Evolutionary conservation across 2,888 invertebrate genomes (phyloP).

Genomic region (Strigamia maritima): DNA sequence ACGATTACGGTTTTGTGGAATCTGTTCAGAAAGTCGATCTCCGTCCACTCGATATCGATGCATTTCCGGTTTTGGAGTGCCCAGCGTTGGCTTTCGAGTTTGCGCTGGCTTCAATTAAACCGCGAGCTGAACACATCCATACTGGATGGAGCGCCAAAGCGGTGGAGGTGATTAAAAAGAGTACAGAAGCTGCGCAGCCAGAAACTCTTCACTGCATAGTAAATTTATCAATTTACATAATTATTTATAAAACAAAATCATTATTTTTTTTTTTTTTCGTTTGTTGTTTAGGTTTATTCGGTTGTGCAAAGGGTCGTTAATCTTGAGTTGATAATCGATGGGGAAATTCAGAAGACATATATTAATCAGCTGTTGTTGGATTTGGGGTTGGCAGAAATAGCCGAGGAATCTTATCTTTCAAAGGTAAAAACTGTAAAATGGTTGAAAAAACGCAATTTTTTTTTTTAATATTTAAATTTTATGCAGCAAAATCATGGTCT

Average conservation of each 20-base stretch:
- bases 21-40: conserved; percentile 41
- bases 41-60: conserved; percentile 48
- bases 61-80: conserved; percentile 46
- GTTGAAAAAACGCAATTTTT: not conserved
- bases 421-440: conserved; percentile 54
- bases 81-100: conserved; percentile 64
- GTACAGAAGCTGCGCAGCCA: not conserved
- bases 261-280: conserved; percentile 41
- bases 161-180: conserved; percentile 45
- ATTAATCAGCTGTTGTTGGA: conserved; percentile 66
- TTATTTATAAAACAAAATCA: too few relatives aligned
- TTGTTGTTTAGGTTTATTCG: conserved; percentile 68
- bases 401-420: conserved; percentile 75
- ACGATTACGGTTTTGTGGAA: conserved; percentile 71
- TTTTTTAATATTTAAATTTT: conserved; percentile 13
- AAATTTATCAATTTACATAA: too few relatives aligned
- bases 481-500: conserved; percentile 60
- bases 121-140: conserved; percentile 61
- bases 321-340: conserved; percentile 59
- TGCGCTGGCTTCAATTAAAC: conserved; percentile 66
- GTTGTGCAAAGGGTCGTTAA: conserved; percentile 72
- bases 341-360: conserved; percentile 49
- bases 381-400: conserved; percentile 62
- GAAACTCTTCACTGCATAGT: not conserved
- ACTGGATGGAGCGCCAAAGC: conserved; percentile 63